Percentiles rank a stretch among this genome's conserved stretches.
Evolutionary conservation across 2,797 vertebrate genomes (phyloP).

Genomic region (Margarornis squamiger): DNA sequence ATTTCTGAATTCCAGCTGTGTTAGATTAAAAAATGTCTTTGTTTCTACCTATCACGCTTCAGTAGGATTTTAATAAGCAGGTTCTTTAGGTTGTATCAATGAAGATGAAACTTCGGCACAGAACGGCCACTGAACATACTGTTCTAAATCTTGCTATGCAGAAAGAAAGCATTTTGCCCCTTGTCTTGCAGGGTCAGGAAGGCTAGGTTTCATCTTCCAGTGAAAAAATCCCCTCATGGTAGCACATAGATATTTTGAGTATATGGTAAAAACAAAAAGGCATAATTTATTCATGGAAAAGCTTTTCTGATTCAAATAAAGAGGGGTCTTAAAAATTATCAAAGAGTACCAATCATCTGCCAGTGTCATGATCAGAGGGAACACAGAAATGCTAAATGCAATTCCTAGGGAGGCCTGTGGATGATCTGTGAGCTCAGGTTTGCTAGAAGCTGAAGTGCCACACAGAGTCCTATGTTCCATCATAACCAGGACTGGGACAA

Average conservation of each 20-base stretch:
- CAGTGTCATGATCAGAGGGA: background rate
- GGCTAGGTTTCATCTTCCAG: background rate
- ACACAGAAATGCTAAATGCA: background rate
- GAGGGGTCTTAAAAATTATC: background rate
- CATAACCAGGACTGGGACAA: background rate
- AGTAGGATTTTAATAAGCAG: background rate
- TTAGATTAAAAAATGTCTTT: background rate
- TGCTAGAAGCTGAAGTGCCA: background rate
- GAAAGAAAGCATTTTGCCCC: background rate
- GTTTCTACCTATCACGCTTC: background rate
- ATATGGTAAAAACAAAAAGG: background rate
- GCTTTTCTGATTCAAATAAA: background rate
- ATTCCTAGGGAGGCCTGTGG: background rate
- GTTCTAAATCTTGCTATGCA: background rate
- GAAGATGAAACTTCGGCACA: background rate
- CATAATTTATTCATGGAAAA: background rate
- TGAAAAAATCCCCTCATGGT: background rate
- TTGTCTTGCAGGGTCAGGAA: background rate
- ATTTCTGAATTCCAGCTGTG: background rate
- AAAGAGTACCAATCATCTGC: background rate
- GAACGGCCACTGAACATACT: background rate
- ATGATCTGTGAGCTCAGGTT: background rate
- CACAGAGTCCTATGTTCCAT: background rate
- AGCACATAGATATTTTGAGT: background rate
- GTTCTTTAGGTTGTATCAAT: background rate